phyloP scores from a whole-genome alignment of 1,140 invertebrate genomes.

The Triops longicaudatus region DNA sequence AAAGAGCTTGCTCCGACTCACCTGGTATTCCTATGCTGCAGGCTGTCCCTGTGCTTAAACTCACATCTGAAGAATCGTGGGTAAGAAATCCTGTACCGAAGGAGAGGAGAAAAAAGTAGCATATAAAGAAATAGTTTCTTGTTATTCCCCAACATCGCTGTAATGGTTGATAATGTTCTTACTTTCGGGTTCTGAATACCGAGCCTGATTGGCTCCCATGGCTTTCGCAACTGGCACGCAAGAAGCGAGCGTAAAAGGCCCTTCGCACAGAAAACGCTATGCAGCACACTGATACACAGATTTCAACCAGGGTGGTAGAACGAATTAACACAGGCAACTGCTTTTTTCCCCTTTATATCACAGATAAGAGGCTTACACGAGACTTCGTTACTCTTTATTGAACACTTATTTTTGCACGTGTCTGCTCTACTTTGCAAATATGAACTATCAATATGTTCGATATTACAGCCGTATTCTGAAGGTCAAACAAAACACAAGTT shows the following conservation, averaged over 20 bases:
- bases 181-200: conserved; percentile 8
- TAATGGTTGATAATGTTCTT: background rate
- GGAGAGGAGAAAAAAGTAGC: background rate
- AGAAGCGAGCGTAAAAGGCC: background rate
- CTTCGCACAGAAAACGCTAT: background rate
- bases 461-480: too few species aligned
- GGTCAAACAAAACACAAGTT: too few species aligned
- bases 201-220: conserved; percentile 10
- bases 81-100: background rate
- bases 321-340: too few species aligned
- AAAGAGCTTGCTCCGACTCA: conserved; percentile 18
- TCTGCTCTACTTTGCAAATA: background rate
- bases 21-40: conserved; percentile 14
- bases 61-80: conserved; percentile 18
- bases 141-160: background rate
- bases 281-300: too few species aligned
- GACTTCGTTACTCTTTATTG: background rate
- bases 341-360: background rate
- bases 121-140: background rate
- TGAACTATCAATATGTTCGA: background rate
- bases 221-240: background rate
- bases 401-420: background rate
- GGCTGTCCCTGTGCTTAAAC: conserved; percentile 19
- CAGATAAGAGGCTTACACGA: background rate
- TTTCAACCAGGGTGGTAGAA: too few species aligned